Percentiles rank a stretch among this genome's conserved stretches.
Evolutionary conservation across 2,113 vertebrate genomes (phyloP).

Genomic region (Arizona elegans): DNA sequence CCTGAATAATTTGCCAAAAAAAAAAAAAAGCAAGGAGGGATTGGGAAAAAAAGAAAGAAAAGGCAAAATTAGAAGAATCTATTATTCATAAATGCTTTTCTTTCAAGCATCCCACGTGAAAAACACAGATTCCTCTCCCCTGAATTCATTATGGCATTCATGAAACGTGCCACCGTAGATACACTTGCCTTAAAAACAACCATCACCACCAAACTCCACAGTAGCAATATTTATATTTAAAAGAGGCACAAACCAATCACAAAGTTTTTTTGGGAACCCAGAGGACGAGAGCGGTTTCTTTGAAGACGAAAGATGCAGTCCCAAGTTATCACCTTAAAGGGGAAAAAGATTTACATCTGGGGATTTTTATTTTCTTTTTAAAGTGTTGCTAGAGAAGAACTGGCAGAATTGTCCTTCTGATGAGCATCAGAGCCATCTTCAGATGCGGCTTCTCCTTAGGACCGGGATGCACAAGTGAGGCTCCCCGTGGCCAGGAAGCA

Average conservation of each 20-base stretch:
- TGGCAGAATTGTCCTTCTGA: neutral
- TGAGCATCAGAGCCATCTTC: too few species aligned
- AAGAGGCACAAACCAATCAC: conserved; percentile 59
- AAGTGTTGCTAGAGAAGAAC: neutral
- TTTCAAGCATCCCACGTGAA: conserved; percentile 69
- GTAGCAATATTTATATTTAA: conserved; percentile 51
- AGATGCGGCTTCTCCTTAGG: neutral
- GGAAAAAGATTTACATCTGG: neutral
- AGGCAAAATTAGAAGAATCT: conserved; percentile 60
- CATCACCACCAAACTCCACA: neutral
- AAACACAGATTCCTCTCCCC: conserved; percentile 68
- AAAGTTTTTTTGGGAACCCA: conserved; percentile 45
- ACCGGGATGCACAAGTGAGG: neutral
- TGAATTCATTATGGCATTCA: conserved; percentile 62
- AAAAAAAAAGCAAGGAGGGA: conserved; percentile 28
- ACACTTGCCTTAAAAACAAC: conserved; percentile 34
- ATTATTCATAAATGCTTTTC: conserved; percentile 68
- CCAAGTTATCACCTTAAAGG: neutral
- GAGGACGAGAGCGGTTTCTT: conserved; percentile 36
- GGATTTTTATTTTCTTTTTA: too few species aligned
- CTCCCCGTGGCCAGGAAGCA: neutral
- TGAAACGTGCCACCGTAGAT: conserved; percentile 31
- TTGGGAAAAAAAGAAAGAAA: conserved; percentile 23
- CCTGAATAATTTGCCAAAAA: conserved; percentile 64
- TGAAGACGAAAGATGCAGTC: neutral